Evolutionary conservation across 2,113 vertebrate species (phyloP), one percentile per base, ranked within the genome.

Genomic region (Bubalus kerabau): DNA sequence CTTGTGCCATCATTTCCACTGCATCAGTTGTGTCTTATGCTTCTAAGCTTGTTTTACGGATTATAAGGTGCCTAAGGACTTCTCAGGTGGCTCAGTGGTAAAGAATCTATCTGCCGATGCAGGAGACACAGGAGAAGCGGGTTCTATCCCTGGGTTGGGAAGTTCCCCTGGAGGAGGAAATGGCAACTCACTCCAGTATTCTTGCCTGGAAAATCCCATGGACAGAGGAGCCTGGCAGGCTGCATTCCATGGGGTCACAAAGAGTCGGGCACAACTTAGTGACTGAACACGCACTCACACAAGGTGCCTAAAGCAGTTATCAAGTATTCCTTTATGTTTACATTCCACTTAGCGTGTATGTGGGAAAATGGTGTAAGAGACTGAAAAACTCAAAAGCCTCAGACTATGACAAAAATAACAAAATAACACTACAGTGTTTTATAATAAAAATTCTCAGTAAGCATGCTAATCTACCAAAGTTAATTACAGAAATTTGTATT

Each of bases 301-400:
- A 96, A 97, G 80, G 48, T 95, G 12, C 32, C 24, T 83, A 57
- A 89, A 64, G 43, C 97, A 62, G 57, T 97, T 97, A 82, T 82
- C 60, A 96, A 2, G 74, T 92, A 94, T 30, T 93, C 46, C 6
- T 12, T 80, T 92, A 15, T 62, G 17, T 97, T 94, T 95, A 26
- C 11, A 83, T 89, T 88, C 16, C 14, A 32, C 54, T 82, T 96
- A 71, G 60, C 56, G 76, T 60, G 19, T 87, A 32, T 71, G 12
- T 96, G 19, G 24, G 5, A 16, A 92, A 81, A 85, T 90, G 26
- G 2, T 62, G 15, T 56, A 89, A 32, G 30, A 91, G 17, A 88
- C 10, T 93, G 24, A 76, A 91, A 78, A 40, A 32, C 83, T 28
- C 26, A 87, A 50, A 91, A n/a, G 16, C 36, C 48, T 89, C 71